Percentiles rank a stretch among this genome's conserved stretches.
phyloP scores from a whole-genome alignment of 1,140 invertebrate species.

The Anastrepha obliqua region DNA sequence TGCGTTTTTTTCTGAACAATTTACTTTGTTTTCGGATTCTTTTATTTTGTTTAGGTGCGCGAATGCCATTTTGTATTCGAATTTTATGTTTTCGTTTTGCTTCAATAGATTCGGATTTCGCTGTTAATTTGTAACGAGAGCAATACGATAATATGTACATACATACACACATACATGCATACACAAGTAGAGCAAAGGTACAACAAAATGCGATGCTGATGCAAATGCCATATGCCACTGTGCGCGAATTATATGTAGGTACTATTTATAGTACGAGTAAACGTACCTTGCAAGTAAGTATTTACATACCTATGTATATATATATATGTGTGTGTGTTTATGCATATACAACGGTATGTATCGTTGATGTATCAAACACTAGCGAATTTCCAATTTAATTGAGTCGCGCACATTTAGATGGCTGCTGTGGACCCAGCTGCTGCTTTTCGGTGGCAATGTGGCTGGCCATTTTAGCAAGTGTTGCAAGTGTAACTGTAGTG shows the following conservation, averaged over 20 bases:
- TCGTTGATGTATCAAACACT: constrained; percentile 5
- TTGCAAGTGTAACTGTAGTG: constrained; percentile 25
- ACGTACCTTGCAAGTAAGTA: too few relatives aligned
- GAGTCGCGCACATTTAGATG: constrained; percentile 32
- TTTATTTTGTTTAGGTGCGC: constrained; percentile 5
- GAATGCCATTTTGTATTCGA: background rate
- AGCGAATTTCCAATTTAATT: constrained; percentile 33
- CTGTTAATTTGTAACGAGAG: constrained; percentile 1
- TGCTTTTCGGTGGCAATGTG: constrained; percentile 7
- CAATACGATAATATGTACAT: background rate
- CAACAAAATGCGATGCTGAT: background rate
- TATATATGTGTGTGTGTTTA: too few relatives aligned
- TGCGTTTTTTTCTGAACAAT: background rate
- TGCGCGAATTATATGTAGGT: background rate
- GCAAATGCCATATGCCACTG: constrained; percentile 35
- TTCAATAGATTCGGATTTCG: background rate
- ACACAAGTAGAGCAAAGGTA: background rate
- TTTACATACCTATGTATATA: too few relatives aligned
- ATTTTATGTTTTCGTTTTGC: constrained; percentile 41
- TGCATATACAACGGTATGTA: too few relatives aligned
- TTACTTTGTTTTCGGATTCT: background rate
- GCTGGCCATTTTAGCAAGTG: constrained; percentile 25
- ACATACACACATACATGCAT: too few relatives aligned
- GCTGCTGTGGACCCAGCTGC: background rate
- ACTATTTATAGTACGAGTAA: constrained; percentile 8